A percentile compares a stretch with the other conserved stretches of the same genome.
These are phyloP conservation scores for Drosophila tristis DNA, from an alignment of 1,140 invertebrate genomes.

Conservation along the genomic window DNA sequence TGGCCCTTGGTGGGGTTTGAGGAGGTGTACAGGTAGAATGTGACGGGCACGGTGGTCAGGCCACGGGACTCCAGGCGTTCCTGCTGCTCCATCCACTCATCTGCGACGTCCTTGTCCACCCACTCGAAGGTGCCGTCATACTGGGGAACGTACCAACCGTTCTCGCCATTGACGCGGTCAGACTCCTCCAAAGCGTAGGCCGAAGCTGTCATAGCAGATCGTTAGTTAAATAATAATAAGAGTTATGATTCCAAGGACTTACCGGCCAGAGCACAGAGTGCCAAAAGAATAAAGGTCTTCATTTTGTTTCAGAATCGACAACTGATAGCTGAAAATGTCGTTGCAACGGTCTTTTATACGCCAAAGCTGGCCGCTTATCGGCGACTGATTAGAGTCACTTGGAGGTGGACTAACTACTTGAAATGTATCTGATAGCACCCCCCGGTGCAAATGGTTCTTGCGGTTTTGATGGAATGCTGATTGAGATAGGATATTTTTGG, in stretches of 20 bases:
- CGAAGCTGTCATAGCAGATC: conserved; percentile 27
- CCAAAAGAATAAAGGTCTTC: conserved; percentile 58
- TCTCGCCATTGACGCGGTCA: conserved; percentile 71
- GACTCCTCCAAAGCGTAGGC: conserved; percentile 55
- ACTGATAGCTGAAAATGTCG: conserved; percentile 10
- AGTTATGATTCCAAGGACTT: conserved; percentile 8
- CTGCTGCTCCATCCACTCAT: conserved; percentile 46
- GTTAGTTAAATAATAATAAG: background rate
- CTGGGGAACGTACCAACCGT: conserved; percentile 77
- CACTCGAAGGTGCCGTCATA: conserved; percentile 66
- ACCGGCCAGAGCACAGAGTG: conserved; percentile 57
- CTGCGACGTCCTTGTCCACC: conserved; percentile 70
- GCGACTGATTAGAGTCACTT: conserved; percentile 1
- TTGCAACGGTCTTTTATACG: conserved; percentile 39
- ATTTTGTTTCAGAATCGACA: conserved; percentile 33
- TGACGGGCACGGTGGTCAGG: conserved; percentile 57
- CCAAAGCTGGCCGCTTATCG: conserved; percentile 8
- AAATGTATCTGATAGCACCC: conserved; percentile 31
- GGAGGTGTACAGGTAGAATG: conserved; percentile 69
- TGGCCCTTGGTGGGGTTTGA: conserved; percentile 58
- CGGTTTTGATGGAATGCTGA: too few species aligned
- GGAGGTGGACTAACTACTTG: too few species aligned
- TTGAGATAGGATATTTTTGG: conserved; percentile 7
- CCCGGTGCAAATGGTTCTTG: background rate
- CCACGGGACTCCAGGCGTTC: conserved; percentile 49